Base-by-base conservation (phyloP, 2,113 vertebrate species). In the Aptenodytes forsteri region DNA sequence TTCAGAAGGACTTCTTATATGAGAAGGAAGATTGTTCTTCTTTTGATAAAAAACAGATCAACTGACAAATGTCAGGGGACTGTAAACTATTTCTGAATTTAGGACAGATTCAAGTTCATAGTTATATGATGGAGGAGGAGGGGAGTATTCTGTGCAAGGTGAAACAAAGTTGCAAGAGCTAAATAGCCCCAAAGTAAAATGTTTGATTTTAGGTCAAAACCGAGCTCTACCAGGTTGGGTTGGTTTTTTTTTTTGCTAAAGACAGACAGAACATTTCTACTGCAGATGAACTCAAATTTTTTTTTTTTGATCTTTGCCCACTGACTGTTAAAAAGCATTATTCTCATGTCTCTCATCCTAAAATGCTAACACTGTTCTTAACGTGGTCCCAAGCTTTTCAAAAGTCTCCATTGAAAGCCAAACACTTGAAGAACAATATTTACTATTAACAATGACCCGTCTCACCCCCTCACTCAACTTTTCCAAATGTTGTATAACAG, bases 1-100 rank as follows among this genome's bases (percentile, higher is more conserved):
- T 36, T 70, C 61, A 83, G 46, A 36, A 75, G 38, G 59, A 46
- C 50, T 32, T 62, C 50, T 81, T 32, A 38, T 11, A 47, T 7
- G 9, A 87, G 46, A 83, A 54, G 46, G 23, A 89, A 89, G 30
- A 87, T 13, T 30, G 38, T 21, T 46, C 40, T 81, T 79, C 25
- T 82, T 90, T 66, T 64, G 25, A 46, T 54, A 42, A 83, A 71
- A 86, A 11, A 29, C 12, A 81, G 59, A 81, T 78, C 66, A 89
- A 62, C 56, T 59, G 42, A 64, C 40, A 42, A 56, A 66, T 2
- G 5, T 82, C 65, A 94, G 16, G n/a, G 64, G 91, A 84, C n/a
- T 44, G 18, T n/a, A 84, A 89, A 66, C n/a, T 80, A 88, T 80
- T 95, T 94, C 47, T 87, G 77, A 89, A 94, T 87, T 89, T 54